Base-by-base conservation (phyloP, 2,113 vertebrate species). In the Cebidichthys violaceus region DNA sequence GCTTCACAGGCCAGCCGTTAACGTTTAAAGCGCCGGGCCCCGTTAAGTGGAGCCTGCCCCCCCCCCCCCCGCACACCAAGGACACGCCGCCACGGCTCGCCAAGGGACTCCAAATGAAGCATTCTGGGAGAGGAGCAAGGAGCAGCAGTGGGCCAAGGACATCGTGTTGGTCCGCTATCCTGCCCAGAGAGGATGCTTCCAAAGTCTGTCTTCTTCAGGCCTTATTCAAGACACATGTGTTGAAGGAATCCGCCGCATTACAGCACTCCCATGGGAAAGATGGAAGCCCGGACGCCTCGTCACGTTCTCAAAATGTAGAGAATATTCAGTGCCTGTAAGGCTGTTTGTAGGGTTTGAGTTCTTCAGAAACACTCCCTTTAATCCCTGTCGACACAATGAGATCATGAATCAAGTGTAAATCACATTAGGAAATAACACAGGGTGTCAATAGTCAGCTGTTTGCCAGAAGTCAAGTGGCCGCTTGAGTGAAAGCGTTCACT, bases 1-100 rank as follows among this genome's bases (percentile, higher is more conserved):
- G 77, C 84, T 93, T 93, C 90, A 91, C 81, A 35, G 90, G 82
- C 82, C 76, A 87, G 90, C 89, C 81, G 86, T 88, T 94, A 91
- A 89, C 90, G 89, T 90, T 93, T 93, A 88, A 91, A 79, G 88
- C 70, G 73, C 80, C 77, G 76, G 88, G 87, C 75, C 79, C 79
- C 59, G 81, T 89, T 88, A 81, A 91, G 86, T 72, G 69, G 85
- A 87, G 71, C 76, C 75, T 83, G 81, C 55, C 77, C 65, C 81
- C 62, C 50, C 76, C 75, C 82, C 79, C 55, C 77, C 65, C 81
- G 66, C 50, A 62, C 50, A 43, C 79, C 82, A 86, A 84, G 85
- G 89, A 89, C 71, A 84, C 72, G 29, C 76, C 86, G 84, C 86
- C 86, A 93, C 83, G 81, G 85, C 47, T 62, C 67, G 22, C 41